Percentiles rank a stretch among this genome's conserved stretches.
phyloP scores from a whole-genome alignment of 2,797 vertebrate genomes.

The Pangasius sanitwongsei region DNA sequence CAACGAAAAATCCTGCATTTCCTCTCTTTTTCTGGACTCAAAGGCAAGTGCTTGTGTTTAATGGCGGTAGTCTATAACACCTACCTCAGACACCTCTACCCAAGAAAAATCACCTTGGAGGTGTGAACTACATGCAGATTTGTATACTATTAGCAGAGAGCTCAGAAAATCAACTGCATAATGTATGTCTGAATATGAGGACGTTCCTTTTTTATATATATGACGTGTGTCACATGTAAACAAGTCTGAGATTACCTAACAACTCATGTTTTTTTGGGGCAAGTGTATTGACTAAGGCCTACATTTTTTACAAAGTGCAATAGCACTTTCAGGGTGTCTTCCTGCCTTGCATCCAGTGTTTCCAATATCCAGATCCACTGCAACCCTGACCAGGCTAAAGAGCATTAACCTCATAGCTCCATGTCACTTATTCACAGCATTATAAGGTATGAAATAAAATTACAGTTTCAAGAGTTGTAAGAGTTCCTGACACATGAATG shows the following conservation, averaged over 20 bases:
- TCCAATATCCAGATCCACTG: neutral
- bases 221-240: neutral
- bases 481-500: constrained; percentile 16
- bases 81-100: neutral
- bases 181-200: neutral
- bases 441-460: neutral
- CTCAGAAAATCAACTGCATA: neutral
- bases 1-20: neutral
- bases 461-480: neutral
- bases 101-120: neutral
- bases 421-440: neutral
- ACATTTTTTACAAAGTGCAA: neutral
- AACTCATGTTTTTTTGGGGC: neutral
- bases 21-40: neutral
- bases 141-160: neutral
- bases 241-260: neutral
- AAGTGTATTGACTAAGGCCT: neutral
- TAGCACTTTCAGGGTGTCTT: neutral
- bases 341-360: no score
- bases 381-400: neutral
- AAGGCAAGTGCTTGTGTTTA: neutral
- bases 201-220: neutral
- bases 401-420: neutral
- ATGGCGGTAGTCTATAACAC: neutral
- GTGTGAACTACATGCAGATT: neutral